phyloP scores from a whole-genome alignment of 2,888 invertebrate species.

The Carabus problematicus region DNA sequence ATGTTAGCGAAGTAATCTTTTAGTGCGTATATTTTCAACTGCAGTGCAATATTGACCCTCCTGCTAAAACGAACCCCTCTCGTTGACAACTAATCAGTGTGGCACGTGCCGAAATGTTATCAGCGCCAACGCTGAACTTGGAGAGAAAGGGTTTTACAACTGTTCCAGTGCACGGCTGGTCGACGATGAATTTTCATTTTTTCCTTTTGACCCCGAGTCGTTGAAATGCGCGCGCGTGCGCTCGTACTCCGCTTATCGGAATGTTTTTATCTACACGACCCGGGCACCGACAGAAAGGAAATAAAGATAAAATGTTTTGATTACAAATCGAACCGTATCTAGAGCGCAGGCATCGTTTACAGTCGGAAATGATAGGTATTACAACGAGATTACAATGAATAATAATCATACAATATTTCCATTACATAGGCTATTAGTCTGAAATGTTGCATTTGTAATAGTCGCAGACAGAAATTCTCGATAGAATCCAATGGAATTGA shows the following conservation, averaged over 20 bases:
- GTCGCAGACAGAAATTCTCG: slow-evolving; percentile 7
- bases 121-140: no score
- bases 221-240: background rate
- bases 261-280: slow-evolving; percentile 28
- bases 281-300: slow-evolving; percentile 27
- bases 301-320: slow-evolving; percentile 40
- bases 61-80: no score
- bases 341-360: slow-evolving; percentile 30
- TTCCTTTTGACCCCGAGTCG: background rate
- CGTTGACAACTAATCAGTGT: no score
- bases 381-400: slow-evolving; percentile 35
- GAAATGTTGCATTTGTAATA: slow-evolving; percentile 19
- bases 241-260: slow-evolving; percentile 22
- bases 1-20: no score
- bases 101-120: no score
- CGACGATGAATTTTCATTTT: slow-evolving; percentile 32
- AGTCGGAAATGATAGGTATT: slow-evolving; percentile 34
- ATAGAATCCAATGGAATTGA: slow-evolving; percentile 12
- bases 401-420: slow-evolving; percentile 37
- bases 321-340: slow-evolving; percentile 37
- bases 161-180: slow-evolving; percentile 16
- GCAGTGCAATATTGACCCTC: no score
- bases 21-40: no score
- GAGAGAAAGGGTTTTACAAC: slow-evolving; percentile 19
- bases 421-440: slow-evolving; percentile 27